Percentiles rank a stretch among this genome's conserved stretches.
phyloP scores from a whole-genome alignment of 2,888 invertebrate genomes.

The Entomobrya proxima region DNA sequence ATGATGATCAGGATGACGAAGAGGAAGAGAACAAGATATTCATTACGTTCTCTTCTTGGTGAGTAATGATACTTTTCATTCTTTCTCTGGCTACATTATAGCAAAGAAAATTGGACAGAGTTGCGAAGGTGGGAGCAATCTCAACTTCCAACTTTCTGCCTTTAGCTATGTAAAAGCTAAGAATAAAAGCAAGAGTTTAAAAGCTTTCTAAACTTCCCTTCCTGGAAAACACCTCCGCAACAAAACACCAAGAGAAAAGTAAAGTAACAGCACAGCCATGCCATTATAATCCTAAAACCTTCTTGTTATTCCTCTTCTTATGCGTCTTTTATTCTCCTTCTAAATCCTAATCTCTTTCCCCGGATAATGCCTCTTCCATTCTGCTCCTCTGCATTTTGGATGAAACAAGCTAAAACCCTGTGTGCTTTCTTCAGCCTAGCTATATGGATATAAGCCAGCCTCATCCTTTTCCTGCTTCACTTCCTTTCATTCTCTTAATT shows the following conservation, averaged over 20 bases:
- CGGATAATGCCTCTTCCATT: constrained; percentile 28
- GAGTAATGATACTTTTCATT: constrained; percentile 52
- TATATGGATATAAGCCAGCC: no score
- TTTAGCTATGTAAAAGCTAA: no score
- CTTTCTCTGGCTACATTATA: background rate
- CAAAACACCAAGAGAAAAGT: background rate
- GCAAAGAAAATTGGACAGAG: no score
- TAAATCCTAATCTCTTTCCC: constrained; percentile 55
- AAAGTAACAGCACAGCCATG: background rate
- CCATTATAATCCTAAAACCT: constrained; percentile 51
- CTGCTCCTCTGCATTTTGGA: background rate
- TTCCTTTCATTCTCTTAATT: constrained; percentile 26
- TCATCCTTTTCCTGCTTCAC: background rate
- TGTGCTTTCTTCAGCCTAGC: background rate
- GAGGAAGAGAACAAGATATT: constrained; percentile 45
- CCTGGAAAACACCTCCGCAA: background rate
- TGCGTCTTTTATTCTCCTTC: constrained; percentile 28
- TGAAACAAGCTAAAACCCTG: no score
- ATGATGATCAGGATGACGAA: no score
- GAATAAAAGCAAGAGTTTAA: no score
- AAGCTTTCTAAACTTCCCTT: no score
- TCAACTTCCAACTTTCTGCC: no score
- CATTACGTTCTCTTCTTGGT: constrained; percentile 44
- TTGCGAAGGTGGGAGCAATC: no score
- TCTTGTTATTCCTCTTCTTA: background rate